Evolutionary conservation across 2,888 invertebrate species (phyloP), one percentile per base, ranked within the genome.

Genomic region (Thalpophila matura): DNA sequence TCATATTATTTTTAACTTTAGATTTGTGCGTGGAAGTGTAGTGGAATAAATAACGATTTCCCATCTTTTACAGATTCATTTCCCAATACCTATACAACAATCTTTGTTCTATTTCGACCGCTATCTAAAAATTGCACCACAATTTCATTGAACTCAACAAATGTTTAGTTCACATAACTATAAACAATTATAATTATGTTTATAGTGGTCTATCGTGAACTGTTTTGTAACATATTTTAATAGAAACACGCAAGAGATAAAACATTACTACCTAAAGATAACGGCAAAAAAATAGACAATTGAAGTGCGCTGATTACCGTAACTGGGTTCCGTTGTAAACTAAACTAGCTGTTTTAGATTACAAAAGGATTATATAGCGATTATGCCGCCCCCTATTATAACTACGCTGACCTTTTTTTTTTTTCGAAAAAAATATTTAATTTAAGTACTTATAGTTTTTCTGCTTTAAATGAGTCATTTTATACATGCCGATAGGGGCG

Each of bases 111-210:
- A 16, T 27, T 43, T 42, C 42, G 10, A 37, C 14, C 12, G 12
- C 22, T 33, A 47, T 31, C 10, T 47, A 56, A 20, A 37, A 55
- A 57, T 68, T 68, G 33, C 65, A 53, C 42, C 31, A 68, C 33
- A 42, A 64, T 72, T 68, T 65, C 27, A 38, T 72, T 72, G 65
- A 64, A 66, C 68, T 27, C 42, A 31, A 40, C 46, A 60, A 37
- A 22, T 46, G 59, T 31, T 59, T 29, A 45, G 26, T 69, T 53
- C 14, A 40, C 37, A 31, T 66, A 71, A 31, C 40, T 51, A 37
- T 33, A 57, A 47, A 58, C 35, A 16, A 67, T 60, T 60, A 49
- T 43, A 73, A 49, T 70, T 33, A 56, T 70, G 71, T 71, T 62
- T 62, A 54, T 62, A 54, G 45, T 56, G 43, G 24, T 12, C 27